A percentile compares a stretch with the other conserved stretches of the same genome.
These are phyloP conservation scores for Toxotes chatareus DNA, from an alignment of 2,113 vertebrate genomes.

Conservation along the genomic window DNA sequence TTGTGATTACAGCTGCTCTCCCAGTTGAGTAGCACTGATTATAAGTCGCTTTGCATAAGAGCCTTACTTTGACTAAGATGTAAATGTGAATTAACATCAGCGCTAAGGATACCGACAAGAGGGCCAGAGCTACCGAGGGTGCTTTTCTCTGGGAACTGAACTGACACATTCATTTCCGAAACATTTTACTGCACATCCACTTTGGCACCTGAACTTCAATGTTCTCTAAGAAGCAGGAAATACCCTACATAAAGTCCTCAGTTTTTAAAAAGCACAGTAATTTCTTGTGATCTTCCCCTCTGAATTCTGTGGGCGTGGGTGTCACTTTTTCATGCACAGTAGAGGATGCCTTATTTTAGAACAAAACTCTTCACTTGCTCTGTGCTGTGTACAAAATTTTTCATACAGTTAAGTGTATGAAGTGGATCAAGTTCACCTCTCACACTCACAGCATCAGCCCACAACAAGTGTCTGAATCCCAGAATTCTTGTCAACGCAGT, in stretches of 20 bases:
- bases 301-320: background rate
- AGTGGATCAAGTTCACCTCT: constrained; percentile 29
- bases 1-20: constrained; percentile 58
- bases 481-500: constrained; percentile 28
- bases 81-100: constrained; percentile 59
- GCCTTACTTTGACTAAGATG: constrained; percentile 41
- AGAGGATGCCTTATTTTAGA: constrained; percentile 20
- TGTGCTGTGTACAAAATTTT: constrained; percentile 19
- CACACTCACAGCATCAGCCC: constrained; percentile 40
- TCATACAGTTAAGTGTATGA: constrained; percentile 26
- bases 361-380: constrained; percentile 14
- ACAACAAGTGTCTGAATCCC: constrained; percentile 48
- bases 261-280: background rate
- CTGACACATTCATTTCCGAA: constrained; percentile 26
- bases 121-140: constrained; percentile 17
- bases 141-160: constrained; percentile 30
- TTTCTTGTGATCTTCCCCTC: background rate
- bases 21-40: constrained; percentile 47
- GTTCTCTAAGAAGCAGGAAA: constrained; percentile 17
- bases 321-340: constrained; percentile 16
- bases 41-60: constrained; percentile 54
- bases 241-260: background rate
- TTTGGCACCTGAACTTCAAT: constrained; percentile 13
- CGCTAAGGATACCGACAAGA: constrained; percentile 24
- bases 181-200: constrained; percentile 5